Base-by-base conservation (phyloP, 64 coral and sea anemone species). In the Montipora sp. region DNA sequence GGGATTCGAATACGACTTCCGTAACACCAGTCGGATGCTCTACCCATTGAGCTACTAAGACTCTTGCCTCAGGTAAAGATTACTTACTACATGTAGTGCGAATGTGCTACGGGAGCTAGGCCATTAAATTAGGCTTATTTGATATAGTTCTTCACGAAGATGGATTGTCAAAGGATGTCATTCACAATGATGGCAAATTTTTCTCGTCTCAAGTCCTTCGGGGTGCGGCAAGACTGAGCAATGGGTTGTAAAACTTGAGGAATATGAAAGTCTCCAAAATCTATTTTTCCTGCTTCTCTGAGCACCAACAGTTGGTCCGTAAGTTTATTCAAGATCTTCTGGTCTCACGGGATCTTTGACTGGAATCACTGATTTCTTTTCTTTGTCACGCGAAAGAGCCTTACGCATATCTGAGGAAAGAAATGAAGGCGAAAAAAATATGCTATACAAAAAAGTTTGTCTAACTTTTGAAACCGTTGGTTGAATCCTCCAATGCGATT, bases 341-440 rank as follows among this genome's bases (percentile, higher is more conserved):
- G 98, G 94, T 74, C 98, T 96, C 27, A 99, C 98, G 13, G 98
- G 98, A 23, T 96, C 91, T 75, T 96, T 99, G 18, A 99, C 23
- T 5, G 98, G 98, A 68, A 99, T 93, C 16, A 99, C 86, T 48
- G 98, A 99, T 72, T 96, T 99, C 60, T 96, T 91, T 8, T 96
- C 92, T 76, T 91, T 94, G 89, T 99, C 98, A 48, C 94, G 91
- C 8, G 98, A 94, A 13, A 99, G 77, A 27, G 98, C 98, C 70
- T 99, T 99, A n/a, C 98, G 92, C 98, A 99, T 99, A 61, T 99
- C 98, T 99, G 44, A 50, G 82, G 80, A 11, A 9, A 43, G 48
- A 73, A 83, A 81, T 57, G 36, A 73, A 75, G 2, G 16, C n/a
- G 12, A 70, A 9, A 22, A 7, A 3, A 68, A 18, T 5, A 36